Evolutionary conservation across 2,888 invertebrate genomes (phyloP), one percentile per base, ranked within the genome.

Genomic region (Leptothorax acervorum): DNA sequence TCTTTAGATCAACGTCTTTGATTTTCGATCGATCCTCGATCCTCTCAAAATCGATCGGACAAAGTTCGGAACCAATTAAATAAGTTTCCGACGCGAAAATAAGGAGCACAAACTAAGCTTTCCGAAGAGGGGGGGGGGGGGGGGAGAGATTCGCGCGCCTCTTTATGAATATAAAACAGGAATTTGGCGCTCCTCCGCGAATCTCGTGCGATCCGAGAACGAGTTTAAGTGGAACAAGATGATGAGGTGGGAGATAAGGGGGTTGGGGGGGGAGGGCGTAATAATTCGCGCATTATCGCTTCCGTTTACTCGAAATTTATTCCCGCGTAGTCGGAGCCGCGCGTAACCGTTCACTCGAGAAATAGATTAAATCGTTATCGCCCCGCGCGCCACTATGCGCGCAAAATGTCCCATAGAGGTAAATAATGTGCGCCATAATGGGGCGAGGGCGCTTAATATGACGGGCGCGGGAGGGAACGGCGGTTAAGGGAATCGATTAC

Each of bases 241-340:
- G 62, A 35, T 35, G 48, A 45, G 48, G 15, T 9, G 63, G 23
- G 48, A 15, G 75, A 55, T 28, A 55, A n/a, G 31, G 35, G 18
- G 3, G 11, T 4, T 18, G 9, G 18, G 3, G 45, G 28, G 9
- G n/a, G 82, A 9, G 42, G 31, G 35, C 23, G 62, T 63, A 79
- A 79, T 79, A 79, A 79, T 79, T 79, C 75, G 79, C 79, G 79
- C 79, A 75, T 81, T 75, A 81, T 81, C 76, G 79, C 79, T 81
- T 74, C 79, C 79, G 79, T 81, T 81, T 81, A 75, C 75, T 81
- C 60, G 28, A 60, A 79, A 79, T 79, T 79, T 79, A 79, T 79
- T 73, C 48, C 23, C 57, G 35, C 51, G 75, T 60, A 60, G 79
- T 60, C 75, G 42, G 18, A 23, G 48, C 75, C 74, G 74, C 57